Evolutionary conservation across 2,797 vertebrate genomes (phyloP), one percentile per base, ranked within the genome.

Genomic region (Taenioides sp.): DNA sequence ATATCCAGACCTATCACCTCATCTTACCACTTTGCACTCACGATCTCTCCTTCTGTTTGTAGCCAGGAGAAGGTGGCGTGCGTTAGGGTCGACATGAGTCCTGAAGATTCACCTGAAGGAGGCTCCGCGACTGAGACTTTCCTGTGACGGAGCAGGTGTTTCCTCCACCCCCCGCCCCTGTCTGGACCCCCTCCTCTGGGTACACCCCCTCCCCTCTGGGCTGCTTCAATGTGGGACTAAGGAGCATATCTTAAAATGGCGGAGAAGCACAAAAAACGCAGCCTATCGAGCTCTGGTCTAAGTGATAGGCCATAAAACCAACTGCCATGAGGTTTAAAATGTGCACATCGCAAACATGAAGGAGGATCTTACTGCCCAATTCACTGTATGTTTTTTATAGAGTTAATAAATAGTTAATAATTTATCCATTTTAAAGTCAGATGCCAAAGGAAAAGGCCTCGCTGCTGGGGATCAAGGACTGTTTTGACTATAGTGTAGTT

Each of bases 61-160:
- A 98, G 97, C 93, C 94, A 95, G 87, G 97, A 98, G 91, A 97
- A 96, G 90, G 86, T 96, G 84, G 91, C 93, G 61, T 94, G 94
- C 69, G 95, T 98, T 92, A 95, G 95, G 93, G 94, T 98, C 66
- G 93, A 95, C 78, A 74, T 97, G 79, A 95, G 95, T 92, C 94
- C 95, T 17, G 85, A 94, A n/a, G 85, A 94, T 17, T 72, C 86
- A 50, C 90, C 92, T 71, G 90, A 90, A 86, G 94, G 92, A 85
- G 90, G 91, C 0, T 90, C 95, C 84, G 87, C 94, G 70, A 88
- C 93, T 0, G 97, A 98, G 93, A 97, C 97, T 68, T 97, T 96
- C 78, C 91, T 98, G 87, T 98, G 95, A 95, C 89, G 54, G 54
- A 77, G 66, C 63, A 28, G 54, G 54, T 12, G 23, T 37, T 18